Base-by-base conservation (phyloP, 1,140 invertebrate genomes). In the Octopus bimaculoides region DNA sequence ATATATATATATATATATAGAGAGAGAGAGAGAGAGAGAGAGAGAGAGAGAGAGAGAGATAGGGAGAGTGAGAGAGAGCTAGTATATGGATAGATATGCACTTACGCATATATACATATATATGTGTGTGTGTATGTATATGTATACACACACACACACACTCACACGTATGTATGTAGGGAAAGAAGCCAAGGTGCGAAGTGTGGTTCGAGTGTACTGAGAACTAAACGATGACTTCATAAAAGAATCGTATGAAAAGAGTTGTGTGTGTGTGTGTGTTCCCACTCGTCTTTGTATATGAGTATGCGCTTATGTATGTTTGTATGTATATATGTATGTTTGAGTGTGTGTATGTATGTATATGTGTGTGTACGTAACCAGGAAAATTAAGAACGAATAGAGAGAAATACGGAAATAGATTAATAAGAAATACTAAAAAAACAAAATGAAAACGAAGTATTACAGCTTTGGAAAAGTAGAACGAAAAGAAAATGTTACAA, bases 301-400 rank as follows among this genome's bases (percentile, higher is more conserved):
- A 52, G 20, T 77, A 5, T 77, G 53, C 3, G 53, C 53, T 12
- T 77, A 77, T 77, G 20, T 77, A 4, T 5, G 20, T 77, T 14
- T 77, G 20, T 4, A 77, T 77, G 20, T 81, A 53, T 82, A 54
- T 82, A 74, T 82, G 71, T 81, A 54, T 82, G 71, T 82, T 53
- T 79, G 74, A 4, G 3, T 77, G 79, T 79, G 12, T 79, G 53
- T 80, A 56, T 79, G 74, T 79, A 78, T 79, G 74, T 77, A 5
- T 79, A 5, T 79, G 54, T 79, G 75, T 79, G 73, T 79, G 26
- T 41, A 41, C 26, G 26, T 41, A 41, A 41, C 26, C 26, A 41
- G 26, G 26, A 41, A 41, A 3, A 41, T 41, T 3, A 41, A 41
- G 26, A 41, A 41, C 26, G 26, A 41, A 41, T 41, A 41, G 26